Evolutionary conservation across 2,113 vertebrate species (phyloP).

Genomic region (Indicator indicator): DNA sequence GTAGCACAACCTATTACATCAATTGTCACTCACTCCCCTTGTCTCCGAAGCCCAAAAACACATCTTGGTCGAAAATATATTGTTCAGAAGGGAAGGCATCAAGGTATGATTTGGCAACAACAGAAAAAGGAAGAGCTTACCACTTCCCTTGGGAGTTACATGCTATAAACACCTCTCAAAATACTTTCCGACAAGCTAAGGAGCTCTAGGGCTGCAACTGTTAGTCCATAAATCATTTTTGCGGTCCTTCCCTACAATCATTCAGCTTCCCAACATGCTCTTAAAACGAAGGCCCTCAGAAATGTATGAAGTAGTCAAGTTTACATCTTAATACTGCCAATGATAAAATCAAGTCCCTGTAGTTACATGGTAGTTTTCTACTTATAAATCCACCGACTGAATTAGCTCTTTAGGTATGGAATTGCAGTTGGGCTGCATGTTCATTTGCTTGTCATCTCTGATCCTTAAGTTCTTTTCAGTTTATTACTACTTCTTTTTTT

Average conservation of each 20-base stretch:
- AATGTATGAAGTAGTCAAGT: background rate
- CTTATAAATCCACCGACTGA: background rate
- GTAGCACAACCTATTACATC: background rate
- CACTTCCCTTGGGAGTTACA: background rate
- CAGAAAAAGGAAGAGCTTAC: background rate
- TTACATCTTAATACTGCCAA: background rate
- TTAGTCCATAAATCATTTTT: constrained; percentile 11
- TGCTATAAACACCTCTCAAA: background rate
- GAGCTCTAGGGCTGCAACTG: background rate
- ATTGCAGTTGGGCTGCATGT: background rate
- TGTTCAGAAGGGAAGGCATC: constrained; percentile 1
- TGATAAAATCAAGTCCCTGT: background rate
- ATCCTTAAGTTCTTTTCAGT: background rate
- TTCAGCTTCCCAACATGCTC: constrained; percentile 1
- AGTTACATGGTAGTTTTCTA: background rate
- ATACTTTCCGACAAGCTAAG: constrained; percentile 26
- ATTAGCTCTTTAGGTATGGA: background rate
- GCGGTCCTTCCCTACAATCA: background rate
- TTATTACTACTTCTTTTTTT: background rate
- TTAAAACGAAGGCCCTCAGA: background rate
- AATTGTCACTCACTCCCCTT: background rate
- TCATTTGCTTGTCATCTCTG: background rate
- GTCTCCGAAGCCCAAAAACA: background rate
- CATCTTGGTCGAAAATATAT: background rate
- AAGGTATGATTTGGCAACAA: background rate